Percentiles rank a stretch among this genome's conserved stretches.
These are phyloP conservation scores for Rhagologus leucostigma DNA, from an alignment of 2,113 vertebrate genomes.

Conservation along the genomic window DNA sequence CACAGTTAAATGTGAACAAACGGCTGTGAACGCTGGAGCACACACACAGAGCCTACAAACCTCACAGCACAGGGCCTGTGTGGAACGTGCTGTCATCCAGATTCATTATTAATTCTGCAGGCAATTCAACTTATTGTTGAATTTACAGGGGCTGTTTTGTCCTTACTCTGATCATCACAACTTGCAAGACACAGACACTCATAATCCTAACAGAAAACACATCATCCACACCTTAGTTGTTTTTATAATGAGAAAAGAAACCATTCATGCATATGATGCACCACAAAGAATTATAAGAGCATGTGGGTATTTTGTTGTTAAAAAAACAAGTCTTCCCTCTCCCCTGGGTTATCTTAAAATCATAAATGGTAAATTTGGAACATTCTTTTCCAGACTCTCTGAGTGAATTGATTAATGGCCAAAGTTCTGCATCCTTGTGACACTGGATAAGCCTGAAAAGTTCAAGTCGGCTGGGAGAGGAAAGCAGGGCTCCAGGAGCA, in stretches of 20 bases:
- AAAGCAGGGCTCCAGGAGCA: neutral
- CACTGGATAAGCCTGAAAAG: fast-evolving
- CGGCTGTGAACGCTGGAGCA: neutral
- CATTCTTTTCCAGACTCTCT: neutral
- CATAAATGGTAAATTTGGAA: neutral
- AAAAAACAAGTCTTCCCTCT: neutral
- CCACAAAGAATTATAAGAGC: neutral
- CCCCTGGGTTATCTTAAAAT: neutral
- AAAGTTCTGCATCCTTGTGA: neutral
- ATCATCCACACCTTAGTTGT: neutral
- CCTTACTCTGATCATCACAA: neutral
- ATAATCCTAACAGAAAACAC: neutral
- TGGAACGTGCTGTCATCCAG: too few relatives aligned
- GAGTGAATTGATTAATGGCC: neutral
- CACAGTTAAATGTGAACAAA: neutral
- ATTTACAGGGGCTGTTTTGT: neutral
- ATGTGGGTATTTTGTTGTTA: fast-evolving
- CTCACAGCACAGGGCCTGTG: neutral
- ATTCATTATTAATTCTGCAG: neutral
- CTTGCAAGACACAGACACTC: neutral
- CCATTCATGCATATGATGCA: neutral
- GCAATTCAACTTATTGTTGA: neutral
- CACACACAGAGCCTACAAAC: neutral
- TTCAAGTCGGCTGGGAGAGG: neutral
- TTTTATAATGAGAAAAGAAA: neutral